Base-by-base conservation (phyloP, 2,113 vertebrate species). In the Brachyistius frenatus region DNA sequence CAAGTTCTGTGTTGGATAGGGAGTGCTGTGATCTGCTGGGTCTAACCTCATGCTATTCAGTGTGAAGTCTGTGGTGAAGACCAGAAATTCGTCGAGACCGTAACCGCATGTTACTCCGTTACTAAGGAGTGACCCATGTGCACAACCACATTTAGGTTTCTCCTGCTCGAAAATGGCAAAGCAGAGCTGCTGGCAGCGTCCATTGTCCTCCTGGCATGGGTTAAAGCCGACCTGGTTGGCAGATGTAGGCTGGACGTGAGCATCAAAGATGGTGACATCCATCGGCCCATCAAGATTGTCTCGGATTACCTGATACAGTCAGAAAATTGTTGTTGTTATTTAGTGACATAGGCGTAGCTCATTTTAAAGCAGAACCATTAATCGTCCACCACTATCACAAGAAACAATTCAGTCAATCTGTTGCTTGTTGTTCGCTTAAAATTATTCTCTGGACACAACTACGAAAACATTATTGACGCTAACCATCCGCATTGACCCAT, bases 161-260 rank as follows among this genome's bases (percentile, higher is more conserved):
- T 93, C 85, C 37, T 85, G 44, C 6, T 88, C 91, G 30, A 96
- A 96, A 3, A 98, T 37, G 64, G 97, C 97, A 70, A 99, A 98
- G 82, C 97, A 99, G 57, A 99, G 78, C 78, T 99, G 97, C 75
- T 94, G 91, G 86, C 97, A 99, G 16, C 95, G 96, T 44, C 97
- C 97, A 0, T 98, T 97, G 88, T 93, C 89, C 54, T 93, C 91
- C 60, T 95, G 87, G 83, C 97, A 99, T 10, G 97, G 97, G 81
- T 97, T 98, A 63, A 96, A 95, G 87, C 93, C 95, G 67, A 98
- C 85, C 74, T 94, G 95, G 73, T 90, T 66, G 15, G 96, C 94
- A 44, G 94, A 94, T 37, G 81, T 93, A 1, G 96, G 96, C 84
- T 99, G 97, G 76, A 93, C 93, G 53, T 80, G 79, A 37, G 74